These are phyloP conservation scores for Zapornia atra DNA, from an alignment of 2,113 vertebrate genomes.

Conservation along the genomic window DNA sequence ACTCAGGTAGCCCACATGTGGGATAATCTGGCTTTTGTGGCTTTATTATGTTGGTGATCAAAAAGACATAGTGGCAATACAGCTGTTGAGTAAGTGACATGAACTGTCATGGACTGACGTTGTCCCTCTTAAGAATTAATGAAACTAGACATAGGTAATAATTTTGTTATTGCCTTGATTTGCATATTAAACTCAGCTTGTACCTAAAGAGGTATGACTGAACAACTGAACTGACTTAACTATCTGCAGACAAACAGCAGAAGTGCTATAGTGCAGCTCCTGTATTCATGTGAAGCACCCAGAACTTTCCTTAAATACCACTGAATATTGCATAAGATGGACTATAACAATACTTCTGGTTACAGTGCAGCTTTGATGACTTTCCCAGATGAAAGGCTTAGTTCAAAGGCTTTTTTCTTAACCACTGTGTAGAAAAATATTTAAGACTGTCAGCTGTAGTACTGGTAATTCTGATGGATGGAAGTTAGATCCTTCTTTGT, in stretches of 20 bases:
- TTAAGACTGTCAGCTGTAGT: background rate
- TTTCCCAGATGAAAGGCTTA: background rate
- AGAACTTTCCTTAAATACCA: background rate
- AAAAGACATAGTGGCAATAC: background rate
- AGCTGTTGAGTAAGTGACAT: background rate
- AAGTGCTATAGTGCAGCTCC: background rate
- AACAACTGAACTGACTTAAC: background rate
- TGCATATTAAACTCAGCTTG: background rate
- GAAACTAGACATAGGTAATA: background rate
- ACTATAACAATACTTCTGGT: background rate
- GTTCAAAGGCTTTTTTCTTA: background rate
- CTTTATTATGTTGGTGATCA: background rate
- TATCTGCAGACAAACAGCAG: background rate
- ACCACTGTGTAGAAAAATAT: background rate
- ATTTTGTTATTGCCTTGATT: background rate
- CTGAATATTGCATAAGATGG: background rate
- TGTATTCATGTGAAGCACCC: background rate
- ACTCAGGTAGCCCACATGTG: constrained; percentile 82
- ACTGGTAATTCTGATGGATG: background rate
- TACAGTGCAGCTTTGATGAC: background rate
- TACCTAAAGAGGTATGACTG: background rate
- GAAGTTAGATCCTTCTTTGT: background rate
- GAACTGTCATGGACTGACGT: background rate
- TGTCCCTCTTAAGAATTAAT: background rate
- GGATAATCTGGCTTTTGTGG: background rate